A percentile compares a stretch with the other conserved stretches of the same genome.
Conservation (phyloP, 1,140 invertebrate genomes). For the Lepidostoma basale region DNA sequence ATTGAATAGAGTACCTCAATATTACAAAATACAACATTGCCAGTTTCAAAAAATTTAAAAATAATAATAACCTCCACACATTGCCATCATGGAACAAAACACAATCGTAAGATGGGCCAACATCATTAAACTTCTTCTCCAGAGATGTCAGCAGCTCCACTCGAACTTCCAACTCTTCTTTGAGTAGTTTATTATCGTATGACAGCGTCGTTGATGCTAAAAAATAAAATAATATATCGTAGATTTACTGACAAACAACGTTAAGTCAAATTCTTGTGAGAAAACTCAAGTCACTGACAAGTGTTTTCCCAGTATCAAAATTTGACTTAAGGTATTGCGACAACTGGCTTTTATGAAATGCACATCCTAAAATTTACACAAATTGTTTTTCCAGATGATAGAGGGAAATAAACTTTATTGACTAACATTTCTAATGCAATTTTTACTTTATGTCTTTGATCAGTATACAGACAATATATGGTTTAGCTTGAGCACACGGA, state of each 20-base stretch:
- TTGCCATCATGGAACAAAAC: constrained; percentile 79
- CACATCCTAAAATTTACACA: too few relatives aligned
- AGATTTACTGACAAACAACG: not conserved
- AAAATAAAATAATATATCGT: constrained; percentile 33
- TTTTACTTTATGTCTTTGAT: too few relatives aligned
- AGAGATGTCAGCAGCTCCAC: constrained; percentile 81
- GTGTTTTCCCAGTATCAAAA: too few relatives aligned
- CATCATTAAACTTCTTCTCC: constrained; percentile 89
- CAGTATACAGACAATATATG: too few relatives aligned
- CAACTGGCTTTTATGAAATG: too few relatives aligned
- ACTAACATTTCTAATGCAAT: too few relatives aligned
- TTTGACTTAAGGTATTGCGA: too few relatives aligned
- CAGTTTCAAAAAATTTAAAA: constrained; percentile 3
- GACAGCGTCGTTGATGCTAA: constrained; percentile 58
- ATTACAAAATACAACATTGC: constrained; percentile 3
- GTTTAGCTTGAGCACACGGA: too few relatives aligned
- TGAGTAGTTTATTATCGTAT: constrained; percentile 79
- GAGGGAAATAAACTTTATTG: too few relatives aligned
- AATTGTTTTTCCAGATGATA: too few relatives aligned
- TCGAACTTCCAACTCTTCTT: constrained; percentile 88
- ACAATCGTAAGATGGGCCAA: constrained; percentile 91
- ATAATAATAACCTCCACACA: constrained; percentile 53
- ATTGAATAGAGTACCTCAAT: not conserved
- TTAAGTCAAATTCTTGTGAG: too few relatives aligned
- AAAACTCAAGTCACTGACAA: too few relatives aligned